Conservation (phyloP, 2,113 vertebrate genomes). For the Labeo catla region DNA sequence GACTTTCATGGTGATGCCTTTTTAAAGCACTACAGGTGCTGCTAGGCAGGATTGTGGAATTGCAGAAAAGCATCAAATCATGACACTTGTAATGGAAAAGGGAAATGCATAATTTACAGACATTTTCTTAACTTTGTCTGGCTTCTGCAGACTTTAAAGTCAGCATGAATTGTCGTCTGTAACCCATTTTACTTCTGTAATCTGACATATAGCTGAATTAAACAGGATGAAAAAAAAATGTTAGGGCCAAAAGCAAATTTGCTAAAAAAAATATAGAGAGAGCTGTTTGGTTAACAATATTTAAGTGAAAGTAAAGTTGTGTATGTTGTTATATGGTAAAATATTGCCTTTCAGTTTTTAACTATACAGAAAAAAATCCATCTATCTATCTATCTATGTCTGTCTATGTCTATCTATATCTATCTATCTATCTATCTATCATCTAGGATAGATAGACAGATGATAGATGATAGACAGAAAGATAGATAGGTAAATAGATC, state of each 20-base stretch:
- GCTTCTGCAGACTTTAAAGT: conserved; percentile 15
- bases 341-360: not conserved
- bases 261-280: not conserved
- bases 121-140: not conserved
- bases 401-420: too few relatives aligned
- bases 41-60: conserved; percentile 6
- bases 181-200: not conserved
- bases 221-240: not conserved
- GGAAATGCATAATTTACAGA: conserved; percentile 1
- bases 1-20: conserved; percentile 18
- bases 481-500: too few relatives aligned
- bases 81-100: conserved; percentile 20
- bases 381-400: too few relatives aligned
- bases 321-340: not conserved
- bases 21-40: conserved; percentile 16
- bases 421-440: too few relatives aligned
- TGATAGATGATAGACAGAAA: too few relatives aligned
- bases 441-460: too few relatives aligned
- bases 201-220: not conserved
- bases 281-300: not conserved
- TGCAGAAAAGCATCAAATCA: conserved; percentile 8
- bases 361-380: not conserved
- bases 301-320: not conserved
- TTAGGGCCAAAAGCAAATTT: not conserved
- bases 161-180: not conserved